Conservation (phyloP, 2,797 vertebrate genomes). For the Intellagama lesueurii region DNA sequence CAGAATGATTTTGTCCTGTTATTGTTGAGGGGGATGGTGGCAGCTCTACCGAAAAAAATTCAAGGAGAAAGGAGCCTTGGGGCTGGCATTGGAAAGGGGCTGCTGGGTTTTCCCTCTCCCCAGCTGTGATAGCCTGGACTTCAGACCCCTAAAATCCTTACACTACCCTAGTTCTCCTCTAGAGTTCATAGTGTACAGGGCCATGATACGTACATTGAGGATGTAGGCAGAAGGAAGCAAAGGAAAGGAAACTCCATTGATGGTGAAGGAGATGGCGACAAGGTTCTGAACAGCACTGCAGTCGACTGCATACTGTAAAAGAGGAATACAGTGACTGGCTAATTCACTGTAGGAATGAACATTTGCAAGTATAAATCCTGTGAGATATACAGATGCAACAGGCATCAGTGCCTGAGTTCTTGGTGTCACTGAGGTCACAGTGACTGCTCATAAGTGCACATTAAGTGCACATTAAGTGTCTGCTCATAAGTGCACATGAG, state of each 20-base stretch:
- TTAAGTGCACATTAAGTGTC: too few relatives aligned
- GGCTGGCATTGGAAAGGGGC: too few relatives aligned
- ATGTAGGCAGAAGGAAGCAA: constrained; percentile 78
- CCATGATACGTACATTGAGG: constrained; percentile 53
- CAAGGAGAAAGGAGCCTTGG: too few relatives aligned
- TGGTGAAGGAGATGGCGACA: constrained; percentile 79
- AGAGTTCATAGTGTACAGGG: background rate
- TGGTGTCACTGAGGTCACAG: background rate
- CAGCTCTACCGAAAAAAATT: too few relatives aligned
- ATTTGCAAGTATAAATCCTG: background rate
- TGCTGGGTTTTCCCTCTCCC: too few relatives aligned
- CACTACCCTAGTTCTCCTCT: too few relatives aligned
- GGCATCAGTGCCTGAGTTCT: background rate
- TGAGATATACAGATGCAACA: background rate
- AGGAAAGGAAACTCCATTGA: constrained; percentile 73
- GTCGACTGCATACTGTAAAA: constrained; percentile 74
- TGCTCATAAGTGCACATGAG: too few relatives aligned
- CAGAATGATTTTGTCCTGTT: too few relatives aligned
- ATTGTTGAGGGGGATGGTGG: too few relatives aligned
- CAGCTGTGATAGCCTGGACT: too few relatives aligned
- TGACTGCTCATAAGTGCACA: background rate
- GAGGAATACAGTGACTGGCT: background rate
- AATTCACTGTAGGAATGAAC: background rate
- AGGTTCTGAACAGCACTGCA: constrained; percentile 75
- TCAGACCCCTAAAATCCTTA: too few relatives aligned